phyloP scores from a whole-genome alignment of 2,113 vertebrate genomes.

The Epinephelus fuscoguttatus region DNA sequence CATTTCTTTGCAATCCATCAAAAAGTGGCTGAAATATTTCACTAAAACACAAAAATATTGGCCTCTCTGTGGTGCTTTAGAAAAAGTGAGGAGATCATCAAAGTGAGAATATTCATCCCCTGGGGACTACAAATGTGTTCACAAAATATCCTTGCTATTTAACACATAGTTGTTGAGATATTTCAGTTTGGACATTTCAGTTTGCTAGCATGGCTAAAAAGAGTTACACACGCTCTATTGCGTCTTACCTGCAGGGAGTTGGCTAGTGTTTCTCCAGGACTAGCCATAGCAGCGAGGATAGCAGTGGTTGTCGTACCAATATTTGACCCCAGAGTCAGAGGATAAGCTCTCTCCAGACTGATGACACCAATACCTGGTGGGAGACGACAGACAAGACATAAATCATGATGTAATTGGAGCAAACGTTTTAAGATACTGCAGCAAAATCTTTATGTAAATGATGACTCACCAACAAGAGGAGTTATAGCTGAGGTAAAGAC shows the following conservation, averaged over 20 bases:
- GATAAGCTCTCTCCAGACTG: slow-evolving; percentile 94
- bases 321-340: slow-evolving; percentile 95
- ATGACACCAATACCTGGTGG: slow-evolving; percentile 93
- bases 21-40: too few species aligned
- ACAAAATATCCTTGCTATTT: neutral
- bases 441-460: neutral
- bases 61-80: too few species aligned
- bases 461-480: slow-evolving; percentile 92
- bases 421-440: neutral
- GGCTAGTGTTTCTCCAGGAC: slow-evolving; percentile 88
- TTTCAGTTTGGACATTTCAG: neutral
- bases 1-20: too few species aligned
- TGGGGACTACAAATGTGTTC: neutral
- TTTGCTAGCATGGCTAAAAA: too few species aligned
- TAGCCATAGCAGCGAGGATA: slow-evolving; percentile 94
- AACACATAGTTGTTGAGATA: neutral
- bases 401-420: neutral
- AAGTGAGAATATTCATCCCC: too few species aligned
- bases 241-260: slow-evolving; percentile 91
- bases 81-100: too few species aligned
- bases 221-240: neutral
- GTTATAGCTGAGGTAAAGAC: slow-evolving; percentile 98
- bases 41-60: too few species aligned
- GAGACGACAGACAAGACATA: neutral
- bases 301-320: slow-evolving; percentile 98